Evolutionary conservation across 2,888 invertebrate species (phyloP).

Genomic region (Nemotelus pantherinus): DNA sequence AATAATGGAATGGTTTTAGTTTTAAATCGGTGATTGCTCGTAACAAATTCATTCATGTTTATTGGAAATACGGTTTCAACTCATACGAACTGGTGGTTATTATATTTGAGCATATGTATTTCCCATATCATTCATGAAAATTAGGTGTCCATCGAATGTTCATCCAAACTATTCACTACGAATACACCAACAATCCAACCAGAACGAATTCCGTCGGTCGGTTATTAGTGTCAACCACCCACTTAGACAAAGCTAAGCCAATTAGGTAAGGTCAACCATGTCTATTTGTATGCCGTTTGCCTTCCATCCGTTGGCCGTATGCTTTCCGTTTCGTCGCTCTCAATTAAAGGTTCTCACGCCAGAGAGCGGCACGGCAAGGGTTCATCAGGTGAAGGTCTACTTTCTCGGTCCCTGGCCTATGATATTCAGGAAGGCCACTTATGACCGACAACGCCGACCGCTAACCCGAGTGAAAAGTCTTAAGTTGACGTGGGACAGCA

Average conservation of each 20-base stretch:
- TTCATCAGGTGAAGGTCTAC: slow-evolving; percentile 1
- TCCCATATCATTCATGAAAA: too few species aligned
- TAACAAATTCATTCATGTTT: too few species aligned
- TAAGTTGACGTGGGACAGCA: slow-evolving; percentile 25
- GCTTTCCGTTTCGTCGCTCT: slow-evolving; percentile 30
- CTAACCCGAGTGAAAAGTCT: not conserved
- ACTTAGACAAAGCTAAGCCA: slow-evolving; percentile 39
- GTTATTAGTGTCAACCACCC: slow-evolving; percentile 39
- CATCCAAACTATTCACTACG: too few species aligned
- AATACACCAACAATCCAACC: too few species aligned
- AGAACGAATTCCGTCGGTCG: not conserved
- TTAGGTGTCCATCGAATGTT: too few species aligned
- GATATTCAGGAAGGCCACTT: not conserved
- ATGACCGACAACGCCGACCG: slow-evolving; percentile 17
- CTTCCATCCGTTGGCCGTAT: not conserved
- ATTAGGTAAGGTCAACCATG: slow-evolving; percentile 24
- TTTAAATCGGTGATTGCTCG: too few species aligned
- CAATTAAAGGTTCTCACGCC: not conserved
- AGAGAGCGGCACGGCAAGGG: not conserved
- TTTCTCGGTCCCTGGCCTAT: not conserved
- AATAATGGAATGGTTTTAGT: too few species aligned
- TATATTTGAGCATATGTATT: too few species aligned
- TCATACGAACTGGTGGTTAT: too few species aligned
- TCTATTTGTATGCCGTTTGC: not conserved
- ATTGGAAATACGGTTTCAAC: too few species aligned